These are phyloP conservation scores for Poeciliopsis prolifica DNA, from an alignment of 2,113 vertebrate species.

Conservation along the genomic window DNA sequence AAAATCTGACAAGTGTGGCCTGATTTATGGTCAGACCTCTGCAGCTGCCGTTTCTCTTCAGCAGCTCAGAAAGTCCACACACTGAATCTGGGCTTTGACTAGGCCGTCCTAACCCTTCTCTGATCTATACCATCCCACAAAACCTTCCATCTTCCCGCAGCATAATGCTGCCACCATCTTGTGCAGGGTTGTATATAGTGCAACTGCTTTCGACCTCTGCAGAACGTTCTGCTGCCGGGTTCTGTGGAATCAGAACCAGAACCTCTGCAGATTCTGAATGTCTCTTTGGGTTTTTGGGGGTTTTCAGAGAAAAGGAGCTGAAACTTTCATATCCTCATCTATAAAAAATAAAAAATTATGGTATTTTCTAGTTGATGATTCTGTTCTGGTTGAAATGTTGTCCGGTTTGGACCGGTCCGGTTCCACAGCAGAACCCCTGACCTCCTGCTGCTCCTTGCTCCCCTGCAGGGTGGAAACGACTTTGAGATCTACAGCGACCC, in stretches of 20 bases:
- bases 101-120: background rate
- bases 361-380: background rate
- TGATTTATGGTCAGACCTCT: too few species aligned
- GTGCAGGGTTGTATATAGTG: too few species aligned
- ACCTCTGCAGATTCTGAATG: too few species aligned
- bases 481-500: slow-evolving; percentile 72
- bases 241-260: too few species aligned
- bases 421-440: background rate
- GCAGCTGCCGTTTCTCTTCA: too few species aligned
- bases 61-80: background rate
- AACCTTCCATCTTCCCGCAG: too few species aligned
- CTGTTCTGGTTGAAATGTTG: background rate
- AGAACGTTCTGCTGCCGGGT: too few species aligned
- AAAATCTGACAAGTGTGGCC: too few species aligned
- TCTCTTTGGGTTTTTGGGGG: background rate
- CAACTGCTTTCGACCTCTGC: too few species aligned
- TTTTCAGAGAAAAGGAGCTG: background rate
- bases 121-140: too few species aligned
- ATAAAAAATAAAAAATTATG: background rate
- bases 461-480: slow-evolving; percentile 73
- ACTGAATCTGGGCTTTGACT: background rate
- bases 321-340: background rate
- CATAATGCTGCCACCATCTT: too few species aligned
- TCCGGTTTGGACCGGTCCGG: background rate
- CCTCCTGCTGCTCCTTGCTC: background rate